A percentile compares a stretch with the other conserved stretches of the same genome.
phyloP scores from a whole-genome alignment of 1,140 invertebrate species.

The Potamilus streckersoni region DNA sequence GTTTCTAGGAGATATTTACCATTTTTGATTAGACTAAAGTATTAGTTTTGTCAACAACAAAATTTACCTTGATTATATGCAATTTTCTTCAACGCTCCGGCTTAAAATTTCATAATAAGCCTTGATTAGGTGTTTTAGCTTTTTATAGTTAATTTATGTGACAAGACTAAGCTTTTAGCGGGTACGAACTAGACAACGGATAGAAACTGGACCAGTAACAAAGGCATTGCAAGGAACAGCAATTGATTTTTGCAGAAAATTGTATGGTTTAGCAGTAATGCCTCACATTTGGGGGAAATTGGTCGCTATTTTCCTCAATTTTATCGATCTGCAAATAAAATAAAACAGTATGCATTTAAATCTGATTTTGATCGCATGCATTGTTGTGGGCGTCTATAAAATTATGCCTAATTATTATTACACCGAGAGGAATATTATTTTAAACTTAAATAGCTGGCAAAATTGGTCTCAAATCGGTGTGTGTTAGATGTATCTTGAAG shows the following conservation, averaged over 20 bases:
- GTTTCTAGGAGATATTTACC: constrained; percentile 49
- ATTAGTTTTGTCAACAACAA: constrained; percentile 56
- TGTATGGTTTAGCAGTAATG: constrained; percentile 48
- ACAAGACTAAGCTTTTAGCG: constrained; percentile 45
- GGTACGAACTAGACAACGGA: constrained; percentile 35
- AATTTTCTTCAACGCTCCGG: constrained; percentile 49
- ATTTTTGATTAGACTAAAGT: constrained; percentile 54
- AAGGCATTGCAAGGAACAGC: constrained; percentile 21
- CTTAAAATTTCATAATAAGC: constrained; percentile 60
- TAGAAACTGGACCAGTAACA: constrained; percentile 28
- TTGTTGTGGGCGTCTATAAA: too few relatives aligned
- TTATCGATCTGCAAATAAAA: constrained; percentile 27
- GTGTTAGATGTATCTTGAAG: too few relatives aligned
- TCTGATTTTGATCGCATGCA: too few relatives aligned
- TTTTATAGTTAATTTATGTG: constrained; percentile 58
- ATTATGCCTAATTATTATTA: too few relatives aligned
- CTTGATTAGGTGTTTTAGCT: constrained; percentile 53
- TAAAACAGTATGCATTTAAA: too few relatives aligned
- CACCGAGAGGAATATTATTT: too few relatives aligned
- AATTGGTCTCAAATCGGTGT: too few relatives aligned
- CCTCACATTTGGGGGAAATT: constrained; percentile 50
- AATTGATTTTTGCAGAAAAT: constrained; percentile 47
- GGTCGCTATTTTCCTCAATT: constrained; percentile 53
- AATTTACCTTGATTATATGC: constrained; percentile 57
- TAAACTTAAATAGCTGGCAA: too few relatives aligned